These are phyloP conservation scores for Drosophila kanekoi DNA, from an alignment of 2,888 invertebrate genomes.

Conservation along the genomic window DNA sequence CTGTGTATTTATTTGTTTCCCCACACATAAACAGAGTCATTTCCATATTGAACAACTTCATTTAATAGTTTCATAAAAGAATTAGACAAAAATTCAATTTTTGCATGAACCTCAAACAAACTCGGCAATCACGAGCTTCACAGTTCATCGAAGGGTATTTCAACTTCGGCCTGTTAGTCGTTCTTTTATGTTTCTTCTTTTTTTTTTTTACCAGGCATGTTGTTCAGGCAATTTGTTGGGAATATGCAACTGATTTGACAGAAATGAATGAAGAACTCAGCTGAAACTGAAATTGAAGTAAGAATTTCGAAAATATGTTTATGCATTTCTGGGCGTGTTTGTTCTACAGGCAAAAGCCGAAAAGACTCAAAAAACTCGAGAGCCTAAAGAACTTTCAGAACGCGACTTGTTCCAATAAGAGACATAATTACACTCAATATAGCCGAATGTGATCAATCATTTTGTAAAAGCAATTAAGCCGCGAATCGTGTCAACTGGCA, in stretches of 20 bases:
- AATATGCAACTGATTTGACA: not conserved
- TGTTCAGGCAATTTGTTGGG: not conserved
- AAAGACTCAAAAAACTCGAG: no score
- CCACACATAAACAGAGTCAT: no score
- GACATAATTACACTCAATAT: slow-evolving; percentile 29
- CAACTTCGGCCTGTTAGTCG: no score
- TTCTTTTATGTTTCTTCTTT: not conserved
- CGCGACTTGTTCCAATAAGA: slow-evolving; percentile 27
- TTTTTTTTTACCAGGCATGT: slow-evolving; percentile 52
- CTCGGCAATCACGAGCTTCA: no score
- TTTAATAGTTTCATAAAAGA: no score
- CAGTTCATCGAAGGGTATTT: no score
- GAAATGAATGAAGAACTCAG: not conserved
- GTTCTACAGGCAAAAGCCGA: not conserved
- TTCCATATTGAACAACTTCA: no score
- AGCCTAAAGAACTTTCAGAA: not conserved
- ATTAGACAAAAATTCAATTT: no score
- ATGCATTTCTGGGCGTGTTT: not conserved
- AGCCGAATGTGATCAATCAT: slow-evolving; percentile 59
- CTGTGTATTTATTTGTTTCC: no score
- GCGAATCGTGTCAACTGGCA: slow-evolving; percentile 66
- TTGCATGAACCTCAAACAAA: no score
- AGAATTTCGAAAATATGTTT: not conserved
- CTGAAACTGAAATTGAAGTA: not conserved
- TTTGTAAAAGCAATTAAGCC: slow-evolving; percentile 68